phyloP scores from a whole-genome alignment of 2,888 invertebrate species.

The Caenorhabditis uteleia region DNA sequence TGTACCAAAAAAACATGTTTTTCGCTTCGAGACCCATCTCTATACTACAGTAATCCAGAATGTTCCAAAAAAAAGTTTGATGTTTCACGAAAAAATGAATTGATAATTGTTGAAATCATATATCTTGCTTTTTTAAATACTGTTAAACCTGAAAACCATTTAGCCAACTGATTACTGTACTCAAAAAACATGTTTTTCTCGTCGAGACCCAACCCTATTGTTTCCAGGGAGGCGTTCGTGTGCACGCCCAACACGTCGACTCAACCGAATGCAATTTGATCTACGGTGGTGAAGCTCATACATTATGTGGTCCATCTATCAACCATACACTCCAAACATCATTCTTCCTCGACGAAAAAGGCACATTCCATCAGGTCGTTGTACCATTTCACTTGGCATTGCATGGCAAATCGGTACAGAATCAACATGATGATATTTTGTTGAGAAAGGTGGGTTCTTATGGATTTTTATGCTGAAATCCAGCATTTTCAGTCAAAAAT shows the following conservation, averaged over 20 bases:
- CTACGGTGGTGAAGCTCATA: slow-evolving; percentile 30
- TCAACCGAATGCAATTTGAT: slow-evolving; percentile 33
- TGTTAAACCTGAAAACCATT: too few species aligned
- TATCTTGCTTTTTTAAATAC: too few species aligned
- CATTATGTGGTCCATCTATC: slow-evolving; percentile 30
- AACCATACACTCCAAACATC: slow-evolving; percentile 10
- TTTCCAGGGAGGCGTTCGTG: slow-evolving; percentile 36
- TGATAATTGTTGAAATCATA: too few species aligned
- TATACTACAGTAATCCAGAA: too few species aligned
- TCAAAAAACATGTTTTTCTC: too few species aligned
- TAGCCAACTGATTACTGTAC: too few species aligned
- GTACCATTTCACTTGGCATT: slow-evolving; percentile 62
- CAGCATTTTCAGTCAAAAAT: neutral
- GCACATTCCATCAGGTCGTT: slow-evolving; percentile 39
- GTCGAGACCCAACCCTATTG: neutral
- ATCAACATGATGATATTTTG: slow-evolving; percentile 60
- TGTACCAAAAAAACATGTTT: too few species aligned
- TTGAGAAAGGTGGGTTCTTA: slow-evolving; percentile 40
- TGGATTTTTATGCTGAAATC: neutral
- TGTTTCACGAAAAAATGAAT: too few species aligned
- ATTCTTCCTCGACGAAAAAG: slow-evolving; percentile 40
- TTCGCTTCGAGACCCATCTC: too few species aligned
- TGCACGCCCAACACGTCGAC: slow-evolving; percentile 38
- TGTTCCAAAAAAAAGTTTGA: too few species aligned
- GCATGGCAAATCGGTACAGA: slow-evolving; percentile 38